Evolutionary conservation across 2,888 invertebrate species (phyloP).

Genomic region (Agriotes lineatus): DNA sequence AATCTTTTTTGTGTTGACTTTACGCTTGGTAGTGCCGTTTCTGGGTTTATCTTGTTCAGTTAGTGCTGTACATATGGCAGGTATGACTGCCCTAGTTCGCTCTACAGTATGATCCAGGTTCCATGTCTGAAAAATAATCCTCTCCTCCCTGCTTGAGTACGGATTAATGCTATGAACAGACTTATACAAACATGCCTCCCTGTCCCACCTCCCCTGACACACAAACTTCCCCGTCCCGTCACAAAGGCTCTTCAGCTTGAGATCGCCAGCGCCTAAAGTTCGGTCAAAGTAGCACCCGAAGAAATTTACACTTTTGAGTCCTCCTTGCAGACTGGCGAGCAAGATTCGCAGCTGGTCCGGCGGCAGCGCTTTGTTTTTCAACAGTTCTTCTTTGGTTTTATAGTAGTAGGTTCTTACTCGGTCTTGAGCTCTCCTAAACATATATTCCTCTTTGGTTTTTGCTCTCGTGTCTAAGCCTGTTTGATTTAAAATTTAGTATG

Average conservation of each 20-base stretch:
- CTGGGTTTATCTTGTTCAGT: conserved; percentile 36
- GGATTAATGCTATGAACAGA: conserved; percentile 84
- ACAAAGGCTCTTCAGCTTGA: conserved; percentile 56
- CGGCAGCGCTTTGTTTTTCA: conserved; percentile 69
- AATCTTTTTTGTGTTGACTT: conserved; percentile 59
- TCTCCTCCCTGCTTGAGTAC: conserved; percentile 82
- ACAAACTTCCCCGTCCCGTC: conserved; percentile 58
- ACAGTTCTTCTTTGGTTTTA: conserved; percentile 81
- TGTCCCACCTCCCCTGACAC: conserved; percentile 80
- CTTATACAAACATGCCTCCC: conserved; percentile 71
- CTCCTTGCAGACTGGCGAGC: conserved; percentile 72
- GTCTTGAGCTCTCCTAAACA: conserved; percentile 85
- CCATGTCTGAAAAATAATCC: conserved; percentile 91
- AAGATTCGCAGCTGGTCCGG: conserved; percentile 71
- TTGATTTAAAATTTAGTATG: conserved; percentile 47
- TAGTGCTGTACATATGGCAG: conserved; percentile 69
- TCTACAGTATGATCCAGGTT: conserved; percentile 90
- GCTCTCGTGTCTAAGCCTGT: conserved; percentile 74
- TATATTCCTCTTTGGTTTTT: conserved; percentile 85
- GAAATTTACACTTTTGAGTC: conserved; percentile 79
- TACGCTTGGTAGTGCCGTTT: conserved; percentile 50
- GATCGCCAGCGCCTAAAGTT: conserved; percentile 46
- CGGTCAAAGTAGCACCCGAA: conserved; percentile 86
- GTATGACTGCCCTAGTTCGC: conserved; percentile 80
- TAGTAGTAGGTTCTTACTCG: conserved; percentile 86